phyloP scores from a whole-genome alignment of 2,888 invertebrate species.

The Trimorus sp. region DNA sequence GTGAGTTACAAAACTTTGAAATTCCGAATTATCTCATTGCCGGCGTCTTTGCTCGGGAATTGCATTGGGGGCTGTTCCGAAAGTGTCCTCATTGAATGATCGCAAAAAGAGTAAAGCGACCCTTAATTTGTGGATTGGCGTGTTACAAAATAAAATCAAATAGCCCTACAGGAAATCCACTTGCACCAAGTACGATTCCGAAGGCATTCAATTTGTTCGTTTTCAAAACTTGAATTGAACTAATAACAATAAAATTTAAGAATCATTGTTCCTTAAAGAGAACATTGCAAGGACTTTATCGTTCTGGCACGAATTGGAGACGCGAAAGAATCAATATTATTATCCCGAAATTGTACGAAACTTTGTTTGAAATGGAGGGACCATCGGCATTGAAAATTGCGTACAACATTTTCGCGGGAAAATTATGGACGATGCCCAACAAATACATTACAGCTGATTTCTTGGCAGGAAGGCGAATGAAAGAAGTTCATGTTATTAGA shows the following conservation, averaged over 20 bases:
- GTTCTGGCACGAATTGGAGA: constrained; percentile 46
- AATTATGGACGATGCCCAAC: constrained; percentile 25
- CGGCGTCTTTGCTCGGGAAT: no score
- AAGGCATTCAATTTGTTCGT: constrained; percentile 50
- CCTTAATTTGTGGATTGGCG: constrained; percentile 20
- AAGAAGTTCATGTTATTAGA: constrained; percentile 8
- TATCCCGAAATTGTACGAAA: constrained; percentile 42
- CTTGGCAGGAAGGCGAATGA: constrained; percentile 1
- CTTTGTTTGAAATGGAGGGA: constrained; percentile 23
- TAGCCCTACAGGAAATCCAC: constrained; percentile 24
- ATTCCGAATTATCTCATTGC: no score
- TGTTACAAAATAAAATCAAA: constrained; percentile 47
- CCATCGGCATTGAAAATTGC: constrained; percentile 38
- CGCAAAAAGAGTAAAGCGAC: neutral
- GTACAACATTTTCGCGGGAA: constrained; percentile 31
- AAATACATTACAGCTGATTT: constrained; percentile 23
- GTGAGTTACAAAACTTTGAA: no score
- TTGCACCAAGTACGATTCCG: constrained; percentile 33
- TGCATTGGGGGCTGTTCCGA: no score
- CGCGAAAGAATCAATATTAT: constrained; percentile 37
- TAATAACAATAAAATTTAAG: constrained; percentile 57
- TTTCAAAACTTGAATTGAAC: constrained; percentile 52
- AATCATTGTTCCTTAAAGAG: constrained; percentile 49
- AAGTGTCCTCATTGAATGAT: neutral
- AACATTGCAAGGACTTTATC: constrained; percentile 41